Evolutionary conservation across 2,113 vertebrate species (phyloP), one percentile per base, ranked within the genome.

Genomic region (Engraulis encrasicolus): DNA sequence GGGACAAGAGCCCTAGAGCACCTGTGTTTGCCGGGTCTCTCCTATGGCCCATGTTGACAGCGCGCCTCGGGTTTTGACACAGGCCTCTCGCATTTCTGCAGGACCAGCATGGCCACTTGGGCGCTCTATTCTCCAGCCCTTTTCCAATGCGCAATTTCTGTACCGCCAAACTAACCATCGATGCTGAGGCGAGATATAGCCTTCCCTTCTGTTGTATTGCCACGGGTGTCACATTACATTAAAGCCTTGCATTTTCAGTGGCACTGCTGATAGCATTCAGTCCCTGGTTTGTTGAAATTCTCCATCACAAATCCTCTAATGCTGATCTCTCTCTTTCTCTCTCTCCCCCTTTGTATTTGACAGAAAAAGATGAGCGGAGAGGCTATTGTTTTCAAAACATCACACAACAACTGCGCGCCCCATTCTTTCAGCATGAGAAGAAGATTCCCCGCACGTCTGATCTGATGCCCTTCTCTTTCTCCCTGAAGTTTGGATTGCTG

Each of bases 291-390:
- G 27, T 34, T 12, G n/a, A n/a, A n/a, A n/a, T 66, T 27, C 1
- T 23, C 58, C n/a, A 23, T 5, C n/a, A 66, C 6, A 74, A 74
- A 31, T 31, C 2, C 66, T 27, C 58, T 66, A n/a, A 40, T 50
- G 17, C 45, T 5, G 12, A 31, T 31, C 34, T n/a, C n/a, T n/a
- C n/a, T n/a, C n/a, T n/a, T n/a, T n/a, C n/a, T n/a, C 20, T 77
- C 9, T 82, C 77, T 90, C 23, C 88, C 84, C 81, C 82, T 92
- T 89, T 90, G 49, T 90, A 84, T 80, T 89, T 88, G 86, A 66
- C 91, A 96, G 95, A 94, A 94, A 52, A 95, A 94, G 92, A 95
- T 96, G 94, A 94, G 94, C 87, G 88, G 90, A 89, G 90, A 89
- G 86, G 91, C 91, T 90, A 85, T 92, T 91, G 90, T 90, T 91